These are phyloP conservation scores for Listronotus oregonensis DNA, from an alignment of 1,140 invertebrate genomes.

Conservation along the genomic window DNA sequence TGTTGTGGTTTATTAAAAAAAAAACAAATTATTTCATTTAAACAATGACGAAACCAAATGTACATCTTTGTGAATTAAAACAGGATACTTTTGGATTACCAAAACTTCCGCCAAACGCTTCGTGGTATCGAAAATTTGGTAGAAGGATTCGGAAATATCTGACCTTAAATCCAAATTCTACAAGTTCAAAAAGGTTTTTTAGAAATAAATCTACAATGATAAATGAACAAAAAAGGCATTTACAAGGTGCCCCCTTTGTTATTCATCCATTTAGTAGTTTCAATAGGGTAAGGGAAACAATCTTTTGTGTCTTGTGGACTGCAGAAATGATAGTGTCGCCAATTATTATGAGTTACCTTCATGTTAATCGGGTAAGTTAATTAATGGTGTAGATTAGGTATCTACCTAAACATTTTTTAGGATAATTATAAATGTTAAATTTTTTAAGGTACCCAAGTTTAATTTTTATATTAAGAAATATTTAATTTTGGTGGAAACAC, in stretches of 20 bases:
- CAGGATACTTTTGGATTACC: conserved; percentile 18
- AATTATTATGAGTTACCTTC: conserved; percentile 26
- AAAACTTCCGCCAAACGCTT: conserved; percentile 29
- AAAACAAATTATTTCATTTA: not conserved
- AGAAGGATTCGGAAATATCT: conserved; percentile 17
- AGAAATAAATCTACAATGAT: conserved; percentile 26
- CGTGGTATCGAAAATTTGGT: conserved; percentile 15
- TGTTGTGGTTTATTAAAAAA: not conserved
- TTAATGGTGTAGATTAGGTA: no score
- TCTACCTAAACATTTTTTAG: no score
- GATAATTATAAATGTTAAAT: no score
- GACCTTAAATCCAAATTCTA: conserved; percentile 23
- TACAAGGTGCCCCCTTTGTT: conserved; percentile 14
- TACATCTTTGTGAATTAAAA: conserved; percentile 25
- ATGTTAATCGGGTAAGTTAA: conserved; percentile 16
- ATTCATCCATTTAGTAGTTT: conserved; percentile 37
- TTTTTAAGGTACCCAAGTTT: no score
- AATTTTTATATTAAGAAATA: no score
- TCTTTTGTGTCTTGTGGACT: conserved; percentile 33
- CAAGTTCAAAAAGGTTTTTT: conserved; percentile 24
- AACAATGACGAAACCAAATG: conserved; percentile 15
- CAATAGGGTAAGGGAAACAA: conserved; percentile 14
- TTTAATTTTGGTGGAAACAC: no score
- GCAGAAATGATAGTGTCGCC: conserved; percentile 26
- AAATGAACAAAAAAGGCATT: conserved; percentile 28